Percentiles rank a stretch among this genome's conserved stretches.
Evolutionary conservation across 1,140 invertebrate species (phyloP).

Genomic region (Diplogasteroides magnus): DNA sequence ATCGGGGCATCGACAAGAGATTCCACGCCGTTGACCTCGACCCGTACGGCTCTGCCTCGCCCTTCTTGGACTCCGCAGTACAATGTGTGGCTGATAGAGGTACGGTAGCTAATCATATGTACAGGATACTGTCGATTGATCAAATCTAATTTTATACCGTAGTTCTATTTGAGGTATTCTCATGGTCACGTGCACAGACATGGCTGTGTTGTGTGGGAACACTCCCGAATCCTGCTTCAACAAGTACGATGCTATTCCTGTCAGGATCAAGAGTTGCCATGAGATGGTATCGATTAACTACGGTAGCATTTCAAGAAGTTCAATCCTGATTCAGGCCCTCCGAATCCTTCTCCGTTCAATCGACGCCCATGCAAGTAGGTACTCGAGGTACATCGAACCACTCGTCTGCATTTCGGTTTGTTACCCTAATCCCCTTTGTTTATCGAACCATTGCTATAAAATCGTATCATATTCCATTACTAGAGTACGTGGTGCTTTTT

Average conservation of each 20-base stretch:
- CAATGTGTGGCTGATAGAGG: slow-evolving; percentile 58
- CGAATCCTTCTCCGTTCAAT: slow-evolving; percentile 86
- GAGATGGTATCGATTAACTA: slow-evolving; percentile 75
- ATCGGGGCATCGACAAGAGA: slow-evolving; percentile 64
- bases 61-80: slow-evolving; percentile 84
- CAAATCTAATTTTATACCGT: too few species aligned
- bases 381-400: slow-evolving; percentile 85
- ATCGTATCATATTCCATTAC: too few species aligned
- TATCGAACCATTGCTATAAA: too few species aligned
- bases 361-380: slow-evolving; percentile 81
- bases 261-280: slow-evolving; percentile 82
- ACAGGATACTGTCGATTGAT: too few species aligned
- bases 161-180: too few species aligned
- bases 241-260: slow-evolving; percentile 86
- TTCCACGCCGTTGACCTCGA: slow-evolving; percentile 91
- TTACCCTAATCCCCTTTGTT: too few species aligned
- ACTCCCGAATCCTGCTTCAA: slow-evolving; percentile 83
- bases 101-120: too few species aligned
- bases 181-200: slow-evolving; percentile 94
- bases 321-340: slow-evolving; percentile 67
- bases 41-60: slow-evolving; percentile 83
- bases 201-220: slow-evolving; percentile 93
- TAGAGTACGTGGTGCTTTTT: too few species aligned
- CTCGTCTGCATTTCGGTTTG: slow-evolving; percentile 75
- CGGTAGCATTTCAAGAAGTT: too few species aligned